Evolutionary conservation across 2,888 invertebrate genomes (phyloP), one percentile per base, ranked within the genome.

Genomic region (Leuctra nigra): DNA sequence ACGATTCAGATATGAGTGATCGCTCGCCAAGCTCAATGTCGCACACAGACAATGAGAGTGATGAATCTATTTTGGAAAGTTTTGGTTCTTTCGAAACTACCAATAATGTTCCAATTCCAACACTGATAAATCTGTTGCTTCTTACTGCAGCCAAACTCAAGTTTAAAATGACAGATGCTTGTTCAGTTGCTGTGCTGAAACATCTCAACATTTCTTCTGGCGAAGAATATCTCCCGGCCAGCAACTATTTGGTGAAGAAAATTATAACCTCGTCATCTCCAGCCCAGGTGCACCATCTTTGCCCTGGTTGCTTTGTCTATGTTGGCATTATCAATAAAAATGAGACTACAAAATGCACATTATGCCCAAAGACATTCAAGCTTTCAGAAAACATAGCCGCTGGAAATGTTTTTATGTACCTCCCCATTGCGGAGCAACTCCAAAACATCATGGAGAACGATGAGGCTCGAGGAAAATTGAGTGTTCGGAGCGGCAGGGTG

Each of bases 381-480:
- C 18, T 47, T 18, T 4, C 7, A 7, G n/a, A 14, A 20, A 52
- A 33, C 33, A 38, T 33, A 18, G 25, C 4, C 7, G 2, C 11
- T 9, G 52, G 52, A 4, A 52, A 52, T n/a, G 22, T 13, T 2
- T 52, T 52, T 20, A 25, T 52, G 3, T 52, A 29, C 16, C 13
- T 33, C n/a, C 16, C 52, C 2, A 18, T 52, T 7, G 13, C n/a
- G 9, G 13, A 33, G 11, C 52, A 52, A 33, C 25, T 52, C 13
- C 2, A 9, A 52, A 35, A 52, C 3, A 20, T 52, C 6, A 4
- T 52, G 4, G 52, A 25, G 16, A 52, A 35, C n/a, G n/a, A n/a
- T n/a, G n/a, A n/a, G n/a, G n/a, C n/a, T n/a, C n/a, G n/a, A n/a
- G n/a, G n/a, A n/a, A n/a, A n/a, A n/a, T n/a, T n/a, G n/a, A n/a